These are phyloP conservation scores for Medauroidea extradentata DNA, from an alignment of 1,140 invertebrate species.

Conservation along the genomic window DNA sequence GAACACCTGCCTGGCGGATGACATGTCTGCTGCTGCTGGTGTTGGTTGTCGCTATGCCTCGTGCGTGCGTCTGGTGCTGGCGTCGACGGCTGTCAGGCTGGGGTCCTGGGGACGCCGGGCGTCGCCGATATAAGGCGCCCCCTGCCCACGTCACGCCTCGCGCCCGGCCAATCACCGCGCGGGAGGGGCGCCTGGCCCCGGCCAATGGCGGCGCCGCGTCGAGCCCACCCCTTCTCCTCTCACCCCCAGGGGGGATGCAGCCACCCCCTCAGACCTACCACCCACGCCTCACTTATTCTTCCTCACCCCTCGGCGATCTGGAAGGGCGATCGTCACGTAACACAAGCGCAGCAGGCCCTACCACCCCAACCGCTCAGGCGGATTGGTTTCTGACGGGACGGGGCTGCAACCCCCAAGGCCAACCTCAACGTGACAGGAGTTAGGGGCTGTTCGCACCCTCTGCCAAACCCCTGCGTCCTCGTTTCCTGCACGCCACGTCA, in stretches of 20 bases:
- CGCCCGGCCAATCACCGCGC: neutral
- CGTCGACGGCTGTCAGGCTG: conserved; percentile 2
- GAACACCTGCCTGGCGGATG: conserved; percentile 23
- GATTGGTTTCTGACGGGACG: no score
- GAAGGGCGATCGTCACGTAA: no score
- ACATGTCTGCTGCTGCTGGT: conserved; percentile 24
- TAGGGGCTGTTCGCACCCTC: no score
- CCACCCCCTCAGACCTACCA: neutral
- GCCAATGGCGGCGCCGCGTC: neutral
- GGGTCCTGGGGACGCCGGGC: conserved; percentile 16
- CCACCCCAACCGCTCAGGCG: no score
- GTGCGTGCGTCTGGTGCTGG: no score
- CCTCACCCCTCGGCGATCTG: no score
- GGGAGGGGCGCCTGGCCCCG: neutral
- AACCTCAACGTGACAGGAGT: no score
- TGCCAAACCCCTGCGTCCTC: no score
- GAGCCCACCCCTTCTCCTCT: neutral
- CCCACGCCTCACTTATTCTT: neutral
- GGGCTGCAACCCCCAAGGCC: no score
- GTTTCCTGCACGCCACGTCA: no score
- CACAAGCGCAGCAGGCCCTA: no score
- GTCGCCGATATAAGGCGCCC: conserved; percentile 9
- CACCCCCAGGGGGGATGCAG: no score
- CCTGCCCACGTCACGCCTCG: neutral
- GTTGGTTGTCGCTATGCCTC: neutral